These are phyloP conservation scores for Leptinotarsa juncta DNA, from an alignment of 2,888 invertebrate genomes.

Conservation along the genomic window DNA sequence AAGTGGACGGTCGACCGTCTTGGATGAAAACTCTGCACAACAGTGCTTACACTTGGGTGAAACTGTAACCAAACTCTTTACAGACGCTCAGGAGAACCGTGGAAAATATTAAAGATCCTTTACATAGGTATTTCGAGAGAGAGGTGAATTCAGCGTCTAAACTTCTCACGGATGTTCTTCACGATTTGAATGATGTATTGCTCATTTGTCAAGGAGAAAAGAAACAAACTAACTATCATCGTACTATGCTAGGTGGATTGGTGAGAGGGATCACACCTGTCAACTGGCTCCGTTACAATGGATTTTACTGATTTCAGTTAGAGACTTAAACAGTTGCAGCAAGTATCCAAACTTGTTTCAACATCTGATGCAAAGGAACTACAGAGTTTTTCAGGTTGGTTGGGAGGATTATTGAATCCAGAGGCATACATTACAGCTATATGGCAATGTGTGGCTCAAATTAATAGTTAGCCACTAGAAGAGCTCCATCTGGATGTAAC, in stretches of 20 bases:
- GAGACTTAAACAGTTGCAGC: constrained; percentile 91
- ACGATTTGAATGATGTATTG: constrained; percentile 90
- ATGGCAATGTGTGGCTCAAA: constrained; percentile 96
- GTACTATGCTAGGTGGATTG: constrained; percentile 92
- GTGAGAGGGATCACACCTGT: constrained; percentile 95
- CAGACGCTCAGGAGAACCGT: constrained; percentile 91
- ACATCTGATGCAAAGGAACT: constrained; percentile 90
- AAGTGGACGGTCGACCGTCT: constrained; percentile 90
- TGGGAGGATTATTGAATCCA: constrained; percentile 97
- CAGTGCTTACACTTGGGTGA: constrained; percentile 92
- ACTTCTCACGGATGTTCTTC: constrained; percentile 88
- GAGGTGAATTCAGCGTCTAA: constrained; percentile 94
- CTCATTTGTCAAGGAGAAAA: constrained; percentile 94
- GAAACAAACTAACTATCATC: constrained; percentile 99
- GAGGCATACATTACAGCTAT: constrained; percentile 99
- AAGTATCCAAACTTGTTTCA: constrained; percentile 86
- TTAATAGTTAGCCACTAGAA: constrained; percentile 96
- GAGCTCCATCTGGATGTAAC: constrained; percentile 89
- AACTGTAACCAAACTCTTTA: constrained; percentile 85
- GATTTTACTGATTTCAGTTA: constrained; percentile 98
- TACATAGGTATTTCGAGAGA: constrained; percentile 97
- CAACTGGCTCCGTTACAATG: constrained; percentile 94
- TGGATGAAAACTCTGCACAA: constrained; percentile 98
- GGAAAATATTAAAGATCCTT: constrained; percentile 98
- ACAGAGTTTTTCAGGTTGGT: constrained; percentile 93